A percentile compares a stretch with the other conserved stretches of the same genome.
Conservation (phyloP, 2,888 invertebrate species). For the Pristionchus japonicus region DNA sequence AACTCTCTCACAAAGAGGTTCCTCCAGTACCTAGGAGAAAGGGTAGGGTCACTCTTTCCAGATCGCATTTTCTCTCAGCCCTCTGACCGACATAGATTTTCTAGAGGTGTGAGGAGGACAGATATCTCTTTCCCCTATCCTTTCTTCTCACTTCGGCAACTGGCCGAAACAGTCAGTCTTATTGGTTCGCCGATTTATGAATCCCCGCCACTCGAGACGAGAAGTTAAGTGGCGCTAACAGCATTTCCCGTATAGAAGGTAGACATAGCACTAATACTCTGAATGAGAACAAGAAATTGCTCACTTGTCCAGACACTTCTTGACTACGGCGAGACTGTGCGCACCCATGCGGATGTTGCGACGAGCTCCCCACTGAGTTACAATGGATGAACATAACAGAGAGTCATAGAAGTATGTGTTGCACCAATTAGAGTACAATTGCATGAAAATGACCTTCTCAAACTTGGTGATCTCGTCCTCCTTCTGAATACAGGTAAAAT, state of each 20-base stretch:
- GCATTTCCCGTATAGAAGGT: neutral
- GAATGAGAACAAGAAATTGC: neutral
- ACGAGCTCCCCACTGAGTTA: neutral
- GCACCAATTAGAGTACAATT: neutral
- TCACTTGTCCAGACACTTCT: conserved; percentile 4
- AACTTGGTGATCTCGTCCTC: conserved; percentile 23
- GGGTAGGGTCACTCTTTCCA: neutral
- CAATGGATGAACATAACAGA: neutral
- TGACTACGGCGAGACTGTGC: neutral
- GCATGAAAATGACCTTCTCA: conserved; percentile 7
- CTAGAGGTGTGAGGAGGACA: neutral
- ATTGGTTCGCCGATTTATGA: neutral
- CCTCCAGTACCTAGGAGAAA: neutral
- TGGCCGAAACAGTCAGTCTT: neutral
- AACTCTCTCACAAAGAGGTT: neutral
- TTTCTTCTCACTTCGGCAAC: neutral
- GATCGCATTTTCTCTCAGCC: neutral
- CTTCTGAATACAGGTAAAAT: conserved; percentile 28
- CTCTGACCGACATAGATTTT: neutral
- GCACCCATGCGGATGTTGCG: neutral
- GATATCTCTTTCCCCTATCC: neutral
- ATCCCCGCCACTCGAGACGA: neutral
- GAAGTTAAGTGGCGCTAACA: neutral
- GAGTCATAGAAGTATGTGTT: neutral
- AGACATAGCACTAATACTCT: neutral